These are phyloP conservation scores for Dromiciops gliroides DNA, from an alignment of 2,113 vertebrate species.

Conservation along the genomic window DNA sequence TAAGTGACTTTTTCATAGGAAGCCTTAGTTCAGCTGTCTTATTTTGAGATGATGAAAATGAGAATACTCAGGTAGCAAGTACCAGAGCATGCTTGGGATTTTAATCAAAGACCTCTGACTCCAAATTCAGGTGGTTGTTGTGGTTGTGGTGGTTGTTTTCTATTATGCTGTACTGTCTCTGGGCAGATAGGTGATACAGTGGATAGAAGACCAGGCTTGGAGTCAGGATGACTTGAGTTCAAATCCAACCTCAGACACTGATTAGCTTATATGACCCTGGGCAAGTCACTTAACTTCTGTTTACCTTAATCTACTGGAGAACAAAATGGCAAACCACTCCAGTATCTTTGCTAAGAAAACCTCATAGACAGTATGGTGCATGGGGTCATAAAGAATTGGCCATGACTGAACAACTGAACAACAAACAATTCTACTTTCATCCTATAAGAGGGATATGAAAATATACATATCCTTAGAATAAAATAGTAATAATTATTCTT, in stretches of 20 bases:
- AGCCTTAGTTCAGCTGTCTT: not conserved
- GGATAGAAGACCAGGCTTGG: not conserved
- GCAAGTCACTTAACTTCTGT: not conserved
- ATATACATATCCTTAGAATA: not conserved
- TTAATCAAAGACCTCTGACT: not conserved
- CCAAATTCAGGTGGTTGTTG: not conserved
- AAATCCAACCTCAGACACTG: not conserved
- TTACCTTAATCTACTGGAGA: not conserved
- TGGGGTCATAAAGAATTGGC: not conserved
- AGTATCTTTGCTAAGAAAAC: not conserved
- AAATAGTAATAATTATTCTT: not conserved
- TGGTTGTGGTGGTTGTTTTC: too few species aligned
- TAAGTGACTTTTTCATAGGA: not conserved
- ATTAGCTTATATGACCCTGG: not conserved
- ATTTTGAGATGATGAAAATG: not conserved
- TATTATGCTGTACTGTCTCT: not conserved
- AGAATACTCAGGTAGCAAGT: not conserved
- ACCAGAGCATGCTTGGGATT: not conserved
- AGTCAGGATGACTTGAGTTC: not conserved
- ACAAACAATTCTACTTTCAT: not conserved
- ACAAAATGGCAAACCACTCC: not conserved
- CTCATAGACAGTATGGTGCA: too few species aligned
- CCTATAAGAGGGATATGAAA: not conserved
- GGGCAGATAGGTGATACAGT: not conserved
- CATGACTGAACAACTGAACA: not conserved